Conservation (phyloP, 2,113 vertebrate species). For the Pterocles gutturalis region DNA sequence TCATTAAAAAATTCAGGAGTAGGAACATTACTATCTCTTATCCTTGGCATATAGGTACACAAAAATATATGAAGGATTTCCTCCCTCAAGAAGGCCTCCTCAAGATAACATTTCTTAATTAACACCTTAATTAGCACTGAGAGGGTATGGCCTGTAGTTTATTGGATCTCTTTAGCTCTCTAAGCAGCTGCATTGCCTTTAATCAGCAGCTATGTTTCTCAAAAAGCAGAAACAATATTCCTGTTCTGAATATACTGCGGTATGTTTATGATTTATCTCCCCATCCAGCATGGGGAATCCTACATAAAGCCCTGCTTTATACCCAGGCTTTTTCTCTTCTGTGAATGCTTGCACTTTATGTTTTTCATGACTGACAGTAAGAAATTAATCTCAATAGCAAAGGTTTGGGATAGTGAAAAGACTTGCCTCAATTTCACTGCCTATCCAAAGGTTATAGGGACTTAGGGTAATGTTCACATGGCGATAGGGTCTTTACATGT, state of each 20-base stretch:
- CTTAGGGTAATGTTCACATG: neutral
- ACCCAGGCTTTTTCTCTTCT: neutral
- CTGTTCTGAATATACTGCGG: neutral
- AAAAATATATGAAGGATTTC: neutral
- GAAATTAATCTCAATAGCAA: neutral
- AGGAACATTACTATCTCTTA: neutral
- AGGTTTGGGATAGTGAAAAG: neutral
- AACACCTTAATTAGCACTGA: slow-evolving; percentile 66
- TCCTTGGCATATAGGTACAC: neutral
- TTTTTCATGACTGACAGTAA: neutral
- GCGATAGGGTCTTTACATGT: neutral
- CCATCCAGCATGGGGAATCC: neutral
- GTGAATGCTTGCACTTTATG: neutral
- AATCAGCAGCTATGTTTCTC: slow-evolving; percentile 36
- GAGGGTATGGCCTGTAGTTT: slow-evolving; percentile 48
- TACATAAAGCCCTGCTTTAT: neutral
- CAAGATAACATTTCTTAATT: slow-evolving; percentile 64
- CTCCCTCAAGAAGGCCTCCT: neutral
- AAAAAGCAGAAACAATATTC: slow-evolving; percentile 15
- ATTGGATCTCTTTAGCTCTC: slow-evolving; percentile 47
- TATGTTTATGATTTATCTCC: slow-evolving; percentile 36
- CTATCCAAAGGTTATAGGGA: neutral
- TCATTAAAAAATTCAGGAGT: neutral
- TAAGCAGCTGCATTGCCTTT: slow-evolving; percentile 56
- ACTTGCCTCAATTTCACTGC: neutral